Base-by-base conservation (phyloP, 2,888 invertebrate genomes). In the Dasypogon diadema region DNA sequence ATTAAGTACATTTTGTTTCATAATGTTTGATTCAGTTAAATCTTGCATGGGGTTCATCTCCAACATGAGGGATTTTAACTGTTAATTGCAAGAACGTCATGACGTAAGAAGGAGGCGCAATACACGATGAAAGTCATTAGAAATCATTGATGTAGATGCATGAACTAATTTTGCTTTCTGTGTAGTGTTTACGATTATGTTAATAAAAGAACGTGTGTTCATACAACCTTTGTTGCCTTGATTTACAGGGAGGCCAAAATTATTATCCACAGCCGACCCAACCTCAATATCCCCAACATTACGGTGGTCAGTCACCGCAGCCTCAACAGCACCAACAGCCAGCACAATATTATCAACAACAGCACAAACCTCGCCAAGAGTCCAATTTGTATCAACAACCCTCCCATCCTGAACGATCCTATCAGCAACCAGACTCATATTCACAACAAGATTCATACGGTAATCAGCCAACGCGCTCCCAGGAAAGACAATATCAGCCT, bases 231-330 rank as follows among this genome's bases (percentile, higher is more conserved):
- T 65, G 65, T 65, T 65, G 24, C 65, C 16, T 65, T 48, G 48
- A 65, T 60, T 82, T 82, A 76, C 81, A 82, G 75, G 84, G 82
- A 77, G 83, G 82, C 74, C 82, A 80, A 74, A 76, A 73, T 30
- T 81, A 54, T 79, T 16, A 77, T 78, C 74, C 79, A 80, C n/a
- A 80, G 58, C 72, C 65, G 70, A 81, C 77, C 88, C 88, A 88
- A 85, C 87, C 51, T 86, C 87, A 65, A 87, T 86, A 77, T 86
- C 87, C 77, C 86, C 87, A 68, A 84, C 84, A 84, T 85, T 70
- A 70, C 70, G 70, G 70, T 70, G 54, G 70, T 30, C 56, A 74
- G 0, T 58, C 58, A 18, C 74, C 58, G 26, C 73, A 72, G 34
- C 72, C 37, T 37, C 56, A 73, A 56, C 56, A 74, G 14, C 58